Evolutionary conservation across 53 echinoderm and acorn worm genomes (phyloP).

Genomic region (Astropecten irregularis): DNA sequence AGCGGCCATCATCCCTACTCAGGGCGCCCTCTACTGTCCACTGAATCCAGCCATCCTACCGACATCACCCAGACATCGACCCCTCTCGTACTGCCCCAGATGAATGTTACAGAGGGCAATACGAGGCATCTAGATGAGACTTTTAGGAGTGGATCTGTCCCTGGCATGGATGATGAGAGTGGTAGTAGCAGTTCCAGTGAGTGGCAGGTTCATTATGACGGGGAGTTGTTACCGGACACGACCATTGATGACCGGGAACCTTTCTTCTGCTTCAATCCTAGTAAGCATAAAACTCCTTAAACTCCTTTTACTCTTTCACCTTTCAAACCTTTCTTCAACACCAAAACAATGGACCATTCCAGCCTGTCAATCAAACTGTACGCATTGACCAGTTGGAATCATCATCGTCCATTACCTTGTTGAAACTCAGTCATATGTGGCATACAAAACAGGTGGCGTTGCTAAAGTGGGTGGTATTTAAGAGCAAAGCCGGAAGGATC

Average conservation of each 20-base stretch:
- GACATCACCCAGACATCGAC: neutral
- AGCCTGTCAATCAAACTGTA: too few species aligned
- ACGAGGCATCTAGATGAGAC: neutral
- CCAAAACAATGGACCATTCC: too few species aligned
- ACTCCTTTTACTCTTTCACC: neutral
- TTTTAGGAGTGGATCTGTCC: neutral
- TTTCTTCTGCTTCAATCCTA: conserved; percentile 43
- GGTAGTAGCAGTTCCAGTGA: conserved; percentile 22
- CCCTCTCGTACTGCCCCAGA: too few species aligned
- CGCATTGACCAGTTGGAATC: too few species aligned
- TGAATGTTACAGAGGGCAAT: neutral
- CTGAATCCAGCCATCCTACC: neutral
- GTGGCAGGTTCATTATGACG: neutral
- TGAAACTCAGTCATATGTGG: too few species aligned
- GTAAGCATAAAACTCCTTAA: conserved; percentile 14
- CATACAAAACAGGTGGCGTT: too few species aligned
- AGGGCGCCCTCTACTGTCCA: neutral
- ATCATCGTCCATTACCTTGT: too few species aligned
- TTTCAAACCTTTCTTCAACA: neutral
- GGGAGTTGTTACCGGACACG: neutral
- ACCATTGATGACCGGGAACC: conserved; percentile 29
- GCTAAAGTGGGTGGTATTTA: too few species aligned
- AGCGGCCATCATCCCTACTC: conserved; percentile 30
- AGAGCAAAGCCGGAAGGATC: too few species aligned
- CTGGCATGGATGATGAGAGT: neutral